Evolutionary conservation across 2,888 invertebrate genomes (phyloP).

Genomic region (Timema podura): DNA sequence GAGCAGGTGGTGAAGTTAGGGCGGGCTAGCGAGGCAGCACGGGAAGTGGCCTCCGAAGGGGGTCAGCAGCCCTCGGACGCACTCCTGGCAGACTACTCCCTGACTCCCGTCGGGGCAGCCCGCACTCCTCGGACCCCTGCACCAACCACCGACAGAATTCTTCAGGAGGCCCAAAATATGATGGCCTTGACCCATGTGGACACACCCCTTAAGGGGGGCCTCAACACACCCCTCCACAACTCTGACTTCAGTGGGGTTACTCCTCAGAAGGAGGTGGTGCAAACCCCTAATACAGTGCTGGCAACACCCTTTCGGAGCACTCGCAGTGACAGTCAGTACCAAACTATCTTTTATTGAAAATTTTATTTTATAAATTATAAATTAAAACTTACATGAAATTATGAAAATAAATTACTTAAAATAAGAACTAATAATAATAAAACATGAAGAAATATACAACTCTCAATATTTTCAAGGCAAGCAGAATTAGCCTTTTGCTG

Average conservation of each 20-base stretch:
- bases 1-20: conserved; percentile 92
- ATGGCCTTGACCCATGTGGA: conserved; percentile 98
- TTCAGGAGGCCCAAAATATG: conserved; percentile 97
- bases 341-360: too few relatives aligned
- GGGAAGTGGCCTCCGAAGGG: conserved; percentile 66
- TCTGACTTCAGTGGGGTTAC: conserved; percentile 82
- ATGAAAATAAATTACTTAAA: too few relatives aligned
- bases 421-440: too few relatives aligned
- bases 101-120: conserved; percentile 62
- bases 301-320: conserved; percentile 73
- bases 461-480: too few relatives aligned
- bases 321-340: conserved; percentile 33
- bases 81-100: conserved; percentile 84
- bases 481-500: too few relatives aligned
- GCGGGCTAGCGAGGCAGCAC: conserved; percentile 71
- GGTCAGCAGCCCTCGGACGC: conserved; percentile 73
- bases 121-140: conserved; percentile 80
- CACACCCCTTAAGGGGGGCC: conserved; percentile 89
- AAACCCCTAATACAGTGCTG: conserved; percentile 89
- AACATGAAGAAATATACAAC: too few relatives aligned
- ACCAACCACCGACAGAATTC: conserved; percentile 72
- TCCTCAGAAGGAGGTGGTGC: conserved; percentile 64
- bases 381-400: too few relatives aligned
- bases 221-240: conserved; percentile 89
- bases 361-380: too few relatives aligned